Evolutionary conservation across 2,113 vertebrate species (phyloP).

Genomic region (Rana temporaria): DNA sequence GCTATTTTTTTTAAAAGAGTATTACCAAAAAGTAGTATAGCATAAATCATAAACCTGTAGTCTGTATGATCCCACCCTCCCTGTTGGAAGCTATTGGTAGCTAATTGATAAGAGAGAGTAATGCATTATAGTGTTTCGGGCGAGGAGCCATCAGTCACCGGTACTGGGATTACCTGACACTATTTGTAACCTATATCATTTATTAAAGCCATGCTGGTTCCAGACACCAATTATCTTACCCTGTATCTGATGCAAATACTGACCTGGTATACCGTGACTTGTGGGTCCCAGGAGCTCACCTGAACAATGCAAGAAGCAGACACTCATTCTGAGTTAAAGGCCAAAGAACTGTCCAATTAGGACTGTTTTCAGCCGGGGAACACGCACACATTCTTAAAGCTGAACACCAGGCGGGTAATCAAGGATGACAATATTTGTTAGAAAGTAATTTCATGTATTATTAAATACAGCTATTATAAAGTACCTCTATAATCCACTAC

Average conservation of each 20-base stretch:
- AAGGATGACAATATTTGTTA: too few species aligned
- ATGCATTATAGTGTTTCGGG: not conserved
- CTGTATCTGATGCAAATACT: conserved; percentile 14
- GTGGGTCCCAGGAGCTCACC: conserved; percentile 12
- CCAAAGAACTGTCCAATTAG: not conserved
- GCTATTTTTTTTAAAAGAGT: too few species aligned
- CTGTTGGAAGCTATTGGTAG: too few species aligned
- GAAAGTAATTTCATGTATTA: too few species aligned
- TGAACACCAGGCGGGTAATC: too few species aligned
- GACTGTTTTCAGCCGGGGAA: too few species aligned
- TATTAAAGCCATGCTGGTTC: not conserved
- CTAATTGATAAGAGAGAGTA: not conserved
- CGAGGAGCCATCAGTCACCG: not conserved
- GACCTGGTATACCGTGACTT: not conserved
- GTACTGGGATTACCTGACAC: conserved; percentile 10
- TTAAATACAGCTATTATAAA: too few species aligned
- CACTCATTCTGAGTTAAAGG: conserved; percentile 8
- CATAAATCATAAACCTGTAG: too few species aligned
- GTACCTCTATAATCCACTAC: too few species aligned
- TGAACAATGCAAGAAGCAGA: not conserved
- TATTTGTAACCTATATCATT: conserved; percentile 4
- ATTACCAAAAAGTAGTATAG: too few species aligned
- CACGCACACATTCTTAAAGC: too few species aligned
- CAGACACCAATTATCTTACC: conserved; percentile 11
- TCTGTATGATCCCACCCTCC: too few species aligned